Percentiles rank a stretch among this genome's conserved stretches.
phyloP scores from a whole-genome alignment of 1,140 invertebrate genomes.

The Bombus superbus region DNA sequence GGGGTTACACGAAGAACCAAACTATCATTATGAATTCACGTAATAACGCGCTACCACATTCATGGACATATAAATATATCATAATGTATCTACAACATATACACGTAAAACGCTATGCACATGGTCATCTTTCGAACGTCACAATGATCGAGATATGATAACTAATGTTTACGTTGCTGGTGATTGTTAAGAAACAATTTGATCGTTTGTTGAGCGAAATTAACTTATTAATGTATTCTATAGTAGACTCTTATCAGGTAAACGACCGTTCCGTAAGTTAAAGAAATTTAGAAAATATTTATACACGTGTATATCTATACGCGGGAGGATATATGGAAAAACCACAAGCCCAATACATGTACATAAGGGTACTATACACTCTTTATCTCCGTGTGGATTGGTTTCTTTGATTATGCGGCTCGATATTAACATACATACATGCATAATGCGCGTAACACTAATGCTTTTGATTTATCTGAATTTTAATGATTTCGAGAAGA shows the following conservation, averaged over 20 bases:
- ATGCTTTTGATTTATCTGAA: constrained; percentile 42
- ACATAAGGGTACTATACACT: neutral
- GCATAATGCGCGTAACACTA: constrained; percentile 7
- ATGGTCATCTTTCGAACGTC: neutral
- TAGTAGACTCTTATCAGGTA: neutral
- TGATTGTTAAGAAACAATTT: neutral
- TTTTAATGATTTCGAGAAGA: constrained; percentile 40
- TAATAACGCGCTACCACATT: neutral
- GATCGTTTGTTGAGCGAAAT: neutral
- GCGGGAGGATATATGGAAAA: neutral
- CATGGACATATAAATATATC: too few species aligned
- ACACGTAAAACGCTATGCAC: neutral
- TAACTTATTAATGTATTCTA: neutral
- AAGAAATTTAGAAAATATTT: neutral
- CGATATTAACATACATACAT: constrained; percentile 28
- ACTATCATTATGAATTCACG: constrained; percentile 22
- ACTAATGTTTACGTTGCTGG: neutral
- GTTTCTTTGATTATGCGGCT: constrained; percentile 29
- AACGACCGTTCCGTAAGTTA: neutral
- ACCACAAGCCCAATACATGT: neutral
- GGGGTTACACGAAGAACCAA: neutral
- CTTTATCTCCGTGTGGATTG: constrained; percentile 8
- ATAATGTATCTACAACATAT: neutral
- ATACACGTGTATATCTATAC: neutral
- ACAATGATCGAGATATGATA: constrained; percentile 4